Conservation (phyloP, 1,140 invertebrate genomes). For the Drosophila repletoides region DNA sequence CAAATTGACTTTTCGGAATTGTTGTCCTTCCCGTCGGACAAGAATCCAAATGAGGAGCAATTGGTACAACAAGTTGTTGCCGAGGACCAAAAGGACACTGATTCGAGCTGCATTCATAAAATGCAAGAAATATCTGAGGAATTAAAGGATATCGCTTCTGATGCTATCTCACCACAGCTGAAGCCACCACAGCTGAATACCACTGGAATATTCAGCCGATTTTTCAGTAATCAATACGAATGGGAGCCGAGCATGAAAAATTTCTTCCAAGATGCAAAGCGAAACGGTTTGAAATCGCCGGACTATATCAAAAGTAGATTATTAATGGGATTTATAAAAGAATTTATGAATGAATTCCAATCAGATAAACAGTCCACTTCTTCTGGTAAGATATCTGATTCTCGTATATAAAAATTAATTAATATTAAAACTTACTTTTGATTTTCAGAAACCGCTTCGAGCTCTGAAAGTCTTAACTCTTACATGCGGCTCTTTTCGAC, state of each 20-base stretch:
- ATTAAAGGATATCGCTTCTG: not conserved
- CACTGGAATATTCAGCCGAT: not conserved
- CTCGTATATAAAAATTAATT: too few relatives aligned
- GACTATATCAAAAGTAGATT: not conserved
- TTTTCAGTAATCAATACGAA: not conserved
- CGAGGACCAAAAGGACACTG: not conserved
- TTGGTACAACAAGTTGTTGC: not conserved
- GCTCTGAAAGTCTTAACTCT: too few relatives aligned
- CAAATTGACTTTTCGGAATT: conserved; percentile 3
- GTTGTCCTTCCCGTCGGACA: conserved; percentile 6
- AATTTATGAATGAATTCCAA: not conserved
- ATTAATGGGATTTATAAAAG: not conserved
- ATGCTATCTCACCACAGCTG: not conserved
- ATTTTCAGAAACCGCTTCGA: too few relatives aligned
- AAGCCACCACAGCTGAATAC: not conserved
- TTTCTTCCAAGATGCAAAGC: not conserved
- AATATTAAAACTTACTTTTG: too few relatives aligned
- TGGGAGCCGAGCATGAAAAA: not conserved
- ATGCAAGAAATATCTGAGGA: not conserved
- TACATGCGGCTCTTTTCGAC: too few relatives aligned
- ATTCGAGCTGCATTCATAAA: not conserved
- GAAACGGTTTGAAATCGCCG: not conserved
- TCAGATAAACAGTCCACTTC: too few relatives aligned
- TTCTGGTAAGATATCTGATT: not conserved
- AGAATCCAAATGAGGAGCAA: not conserved